Conservation (phyloP, 2,797 vertebrate species). For the Borostomias antarcticus region DNA sequence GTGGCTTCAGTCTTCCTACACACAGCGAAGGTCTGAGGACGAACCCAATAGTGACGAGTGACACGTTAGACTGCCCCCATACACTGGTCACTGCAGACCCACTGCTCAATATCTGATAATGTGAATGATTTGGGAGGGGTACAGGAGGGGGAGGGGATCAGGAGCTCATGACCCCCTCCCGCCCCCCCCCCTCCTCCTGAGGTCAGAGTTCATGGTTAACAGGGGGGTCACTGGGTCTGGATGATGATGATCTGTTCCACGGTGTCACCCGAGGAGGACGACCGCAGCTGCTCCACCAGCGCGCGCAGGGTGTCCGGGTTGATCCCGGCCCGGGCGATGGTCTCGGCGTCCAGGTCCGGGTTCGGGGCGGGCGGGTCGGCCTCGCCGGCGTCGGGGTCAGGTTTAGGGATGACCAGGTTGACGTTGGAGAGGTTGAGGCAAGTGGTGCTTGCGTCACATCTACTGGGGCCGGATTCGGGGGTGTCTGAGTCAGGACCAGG, state of each 20-base stretch:
- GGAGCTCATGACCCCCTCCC: no score
- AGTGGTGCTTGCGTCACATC: no score
- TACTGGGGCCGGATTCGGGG: not conserved
- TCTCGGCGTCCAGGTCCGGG: constrained; percentile 22
- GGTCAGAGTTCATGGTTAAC: no score
- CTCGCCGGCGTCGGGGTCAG: constrained; percentile 44
- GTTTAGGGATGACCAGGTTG: constrained; percentile 20
- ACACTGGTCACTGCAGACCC: no score
- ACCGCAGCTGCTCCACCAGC: constrained; percentile 72
- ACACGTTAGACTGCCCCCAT: no score
- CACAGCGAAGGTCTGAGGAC: no score
- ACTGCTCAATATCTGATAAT: no score
- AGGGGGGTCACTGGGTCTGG: constrained; percentile 55
- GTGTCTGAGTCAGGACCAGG: not conserved
- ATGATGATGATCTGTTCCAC: constrained; percentile 76
- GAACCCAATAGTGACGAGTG: no score
- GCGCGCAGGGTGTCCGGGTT: constrained; percentile 72
- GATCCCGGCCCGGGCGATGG: constrained; percentile 50
- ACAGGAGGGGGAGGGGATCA: no score
- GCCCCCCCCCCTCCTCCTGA: no score
- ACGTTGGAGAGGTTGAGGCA: not conserved
- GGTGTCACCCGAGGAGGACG: constrained; percentile 53
- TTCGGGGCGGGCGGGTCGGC: constrained; percentile 42
- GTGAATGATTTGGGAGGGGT: no score
- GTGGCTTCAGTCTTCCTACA: no score